Base-by-base conservation (phyloP, 2,888 invertebrate genomes). In the Camponotus fellah region DNA sequence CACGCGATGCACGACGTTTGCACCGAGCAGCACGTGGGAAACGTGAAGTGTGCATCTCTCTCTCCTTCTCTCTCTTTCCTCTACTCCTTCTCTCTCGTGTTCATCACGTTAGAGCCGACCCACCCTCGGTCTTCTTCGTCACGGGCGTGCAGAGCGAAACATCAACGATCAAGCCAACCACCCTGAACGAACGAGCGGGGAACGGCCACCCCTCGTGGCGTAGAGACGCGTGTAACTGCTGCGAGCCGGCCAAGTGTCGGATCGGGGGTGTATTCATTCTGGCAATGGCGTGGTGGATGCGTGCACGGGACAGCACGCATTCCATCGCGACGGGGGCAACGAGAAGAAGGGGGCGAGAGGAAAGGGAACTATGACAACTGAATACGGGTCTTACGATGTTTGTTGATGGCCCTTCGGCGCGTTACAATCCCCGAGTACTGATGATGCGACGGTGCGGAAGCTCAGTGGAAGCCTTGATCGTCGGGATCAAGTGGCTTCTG, bases 11-110 rank as follows among this genome's bases (percentile, higher is more conserved):
- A 88, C 88, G 89, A 84, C 87, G 89, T 87, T 89, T 89, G 90
- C 90, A 90, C 85, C 90, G 85, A 86, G 89, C 90, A 89, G 89
- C 92, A 94, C 94, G 94, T 94, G 94, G 94, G 94, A 94, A 90
- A 93, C 92, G 79, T 88, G 86, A 92, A 92, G 93, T 93, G 93
- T 93, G 94, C 91, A 90, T 83, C 80, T 49, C 65, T 40, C 14
- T 66, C 68, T 37, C n/a, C 10, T 0, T 40, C 53, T 37, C n/a
- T 21, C 64, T 74, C 58, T 46, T 17, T n/a, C 40, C 26, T 46
- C 62, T 26, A 56, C 76, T 58, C n/a, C 46, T 32, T 17, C 26
- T 72, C 72, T 10, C 53, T 68, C 58, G 69, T n/a, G 74, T n/a
- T 72, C 64, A 8, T 60, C 74, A 53, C 56, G 66, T 58, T 56